Conservation (phyloP, 2,888 invertebrate genomes). For the Epistrophe grossulariae region DNA sequence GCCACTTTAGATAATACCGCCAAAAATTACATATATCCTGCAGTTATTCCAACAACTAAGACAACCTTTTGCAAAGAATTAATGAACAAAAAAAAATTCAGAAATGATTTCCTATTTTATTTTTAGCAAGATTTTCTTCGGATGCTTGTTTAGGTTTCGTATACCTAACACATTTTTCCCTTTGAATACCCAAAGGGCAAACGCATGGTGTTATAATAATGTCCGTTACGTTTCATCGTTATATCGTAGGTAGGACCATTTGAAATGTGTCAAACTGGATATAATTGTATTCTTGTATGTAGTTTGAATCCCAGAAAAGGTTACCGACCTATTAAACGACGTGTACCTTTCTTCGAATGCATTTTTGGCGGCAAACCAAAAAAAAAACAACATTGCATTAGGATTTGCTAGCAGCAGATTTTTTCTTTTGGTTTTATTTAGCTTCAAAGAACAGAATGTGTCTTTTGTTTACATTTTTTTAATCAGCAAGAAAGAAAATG, state of each 20-base stretch:
- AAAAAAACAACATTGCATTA: neutral
- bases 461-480: neutral
- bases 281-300: neutral
- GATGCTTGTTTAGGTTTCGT: neutral
- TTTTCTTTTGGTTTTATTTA: neutral
- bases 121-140: neutral
- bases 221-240: neutral
- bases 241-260: neutral
- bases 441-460: neutral
- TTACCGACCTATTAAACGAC: neutral
- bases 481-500: neutral
- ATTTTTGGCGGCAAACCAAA: slow-evolving; percentile 4
- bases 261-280: slow-evolving; percentile 3
- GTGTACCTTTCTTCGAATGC: neutral
- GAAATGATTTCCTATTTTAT: neutral
- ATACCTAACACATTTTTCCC: neutral
- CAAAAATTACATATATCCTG: neutral
- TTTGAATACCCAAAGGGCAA: neutral
- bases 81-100: neutral
- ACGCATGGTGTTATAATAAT: neutral
- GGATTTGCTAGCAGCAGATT: neutral
- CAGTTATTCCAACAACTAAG: neutral
- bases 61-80: too few relatives aligned
- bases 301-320: neutral
- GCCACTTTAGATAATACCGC: neutral